These are phyloP conservation scores for Argyrosomus japonicus DNA, from an alignment of 2,113 vertebrate species.

Conservation along the genomic window DNA sequence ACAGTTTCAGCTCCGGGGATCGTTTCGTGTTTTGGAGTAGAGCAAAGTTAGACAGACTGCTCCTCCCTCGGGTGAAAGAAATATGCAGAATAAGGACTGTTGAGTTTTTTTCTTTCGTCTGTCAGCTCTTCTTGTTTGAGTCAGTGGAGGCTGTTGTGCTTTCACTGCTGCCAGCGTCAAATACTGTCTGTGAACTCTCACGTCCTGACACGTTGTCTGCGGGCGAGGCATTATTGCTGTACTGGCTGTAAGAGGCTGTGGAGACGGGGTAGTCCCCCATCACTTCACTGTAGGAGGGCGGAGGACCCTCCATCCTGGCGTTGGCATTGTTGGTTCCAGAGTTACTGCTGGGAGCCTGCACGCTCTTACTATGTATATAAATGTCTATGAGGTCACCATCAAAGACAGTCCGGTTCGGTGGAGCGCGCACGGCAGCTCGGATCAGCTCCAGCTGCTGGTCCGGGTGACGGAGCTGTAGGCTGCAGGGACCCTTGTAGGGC, in stretches of 20 bases:
- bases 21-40: too few relatives aligned
- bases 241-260: slow-evolving; percentile 62
- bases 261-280: slow-evolving; percentile 85
- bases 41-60: too few relatives aligned
- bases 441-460: slow-evolving; percentile 94
- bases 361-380: slow-evolving; percentile 83
- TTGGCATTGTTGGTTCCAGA: slow-evolving; percentile 89
- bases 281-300: slow-evolving; percentile 91
- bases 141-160: slow-evolving; percentile 84
- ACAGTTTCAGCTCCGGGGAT: too few relatives aligned
- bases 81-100: background rate
- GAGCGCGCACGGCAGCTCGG: slow-evolving; percentile 90
- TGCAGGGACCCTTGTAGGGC: slow-evolving; percentile 90
- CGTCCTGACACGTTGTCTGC: background rate
- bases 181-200: background rate
- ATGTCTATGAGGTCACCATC: slow-evolving; percentile 89
- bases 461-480: slow-evolving; percentile 89
- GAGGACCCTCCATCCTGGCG: slow-evolving; percentile 88
- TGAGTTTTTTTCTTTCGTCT: slow-evolving; percentile 67
- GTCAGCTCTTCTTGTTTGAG: slow-evolving; percentile 80
- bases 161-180: slow-evolving; percentile 64
- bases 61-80: too few relatives aligned
- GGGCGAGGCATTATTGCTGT: slow-evolving; percentile 74
- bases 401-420: slow-evolving; percentile 92
- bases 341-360: slow-evolving; percentile 89